phyloP scores from a whole-genome alignment of 23 tunicate genomes.

The Clavelina lepadiformis region DNA sequence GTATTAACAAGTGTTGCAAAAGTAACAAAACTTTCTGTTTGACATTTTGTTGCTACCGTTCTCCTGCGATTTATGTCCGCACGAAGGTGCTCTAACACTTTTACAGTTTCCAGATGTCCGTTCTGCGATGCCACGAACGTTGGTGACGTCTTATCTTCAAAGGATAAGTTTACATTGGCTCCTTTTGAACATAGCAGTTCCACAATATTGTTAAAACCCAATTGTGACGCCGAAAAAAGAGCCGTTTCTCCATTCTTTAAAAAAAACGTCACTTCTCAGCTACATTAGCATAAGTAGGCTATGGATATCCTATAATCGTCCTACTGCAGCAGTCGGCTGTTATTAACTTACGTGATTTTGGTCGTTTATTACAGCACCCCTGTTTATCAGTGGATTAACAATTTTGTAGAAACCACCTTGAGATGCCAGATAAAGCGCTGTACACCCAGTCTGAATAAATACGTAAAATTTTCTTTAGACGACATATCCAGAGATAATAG shows the following conservation, averaged over 20 bases:
- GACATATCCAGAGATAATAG: no score
- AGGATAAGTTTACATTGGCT: constrained; percentile 34
- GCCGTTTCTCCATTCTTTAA: constrained; percentile 57
- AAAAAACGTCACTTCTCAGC: background rate
- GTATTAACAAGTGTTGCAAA: background rate
- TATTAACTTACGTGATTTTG: constrained; percentile 28
- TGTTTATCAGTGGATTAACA: constrained; percentile 24
- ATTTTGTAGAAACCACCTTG: constrained; percentile 44
- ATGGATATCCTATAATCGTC: background rate
- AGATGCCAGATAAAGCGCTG: constrained; percentile 62
- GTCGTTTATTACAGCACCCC: constrained; percentile 41
- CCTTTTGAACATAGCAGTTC: constrained; percentile 40
- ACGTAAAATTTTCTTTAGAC: background rate
- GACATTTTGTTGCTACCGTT: no score
- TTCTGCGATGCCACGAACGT: constrained; percentile 70
- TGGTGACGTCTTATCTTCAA: constrained; percentile 51
- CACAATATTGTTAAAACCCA: constrained; percentile 43
- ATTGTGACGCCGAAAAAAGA: constrained; percentile 44
- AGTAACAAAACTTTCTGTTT: background rate
- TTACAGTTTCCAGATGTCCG: constrained; percentile 44
- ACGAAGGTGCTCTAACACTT: constrained; percentile 19
- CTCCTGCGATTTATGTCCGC: constrained; percentile 57
- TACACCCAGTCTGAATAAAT: constrained; percentile 41
- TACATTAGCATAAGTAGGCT: background rate
- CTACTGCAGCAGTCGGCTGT: no score